A percentile compares a stretch with the other conserved stretches of the same genome.
These are phyloP conservation scores for Buphagus erythrorhynchus DNA, from an alignment of 2,797 vertebrate species.

Conservation along the genomic window DNA sequence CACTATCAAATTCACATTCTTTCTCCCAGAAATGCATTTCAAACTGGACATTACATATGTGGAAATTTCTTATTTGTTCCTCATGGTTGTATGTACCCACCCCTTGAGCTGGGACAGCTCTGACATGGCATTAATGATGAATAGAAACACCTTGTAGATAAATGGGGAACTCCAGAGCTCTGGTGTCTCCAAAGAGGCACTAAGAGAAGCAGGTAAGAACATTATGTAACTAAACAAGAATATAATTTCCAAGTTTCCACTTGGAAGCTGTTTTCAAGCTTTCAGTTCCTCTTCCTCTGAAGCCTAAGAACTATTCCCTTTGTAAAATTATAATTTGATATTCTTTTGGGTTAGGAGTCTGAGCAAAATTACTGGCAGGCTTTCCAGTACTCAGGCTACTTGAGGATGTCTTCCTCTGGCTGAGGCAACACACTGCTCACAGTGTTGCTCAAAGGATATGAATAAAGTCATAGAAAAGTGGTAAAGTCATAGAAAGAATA, in stretches of 20 bases:
- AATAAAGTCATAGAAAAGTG: neutral
- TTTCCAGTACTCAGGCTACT: constrained; percentile 2
- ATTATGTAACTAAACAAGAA: neutral
- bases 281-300: neutral
- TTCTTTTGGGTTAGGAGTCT: constrained; percentile 33
- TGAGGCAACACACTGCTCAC: neutral
- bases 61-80: neutral
- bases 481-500: neutral
- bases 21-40: neutral
- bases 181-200: constrained; percentile 4
- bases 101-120: neutral
- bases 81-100: neutral
- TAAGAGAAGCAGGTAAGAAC: constrained; percentile 14
- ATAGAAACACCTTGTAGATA: neutral
- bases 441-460: neutral
- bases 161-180: neutral
- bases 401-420: constrained; percentile 44
- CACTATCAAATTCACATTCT: neutral
- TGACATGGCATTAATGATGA: neutral
- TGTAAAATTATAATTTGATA: constrained; percentile 38
- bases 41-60: neutral
- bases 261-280: neutral
- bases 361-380: constrained; percentile 32
- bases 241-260: neutral
- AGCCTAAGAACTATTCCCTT: constrained; percentile 34